Base-by-base conservation (phyloP, 2,888 invertebrate species). In the Cheilosia grossa region DNA sequence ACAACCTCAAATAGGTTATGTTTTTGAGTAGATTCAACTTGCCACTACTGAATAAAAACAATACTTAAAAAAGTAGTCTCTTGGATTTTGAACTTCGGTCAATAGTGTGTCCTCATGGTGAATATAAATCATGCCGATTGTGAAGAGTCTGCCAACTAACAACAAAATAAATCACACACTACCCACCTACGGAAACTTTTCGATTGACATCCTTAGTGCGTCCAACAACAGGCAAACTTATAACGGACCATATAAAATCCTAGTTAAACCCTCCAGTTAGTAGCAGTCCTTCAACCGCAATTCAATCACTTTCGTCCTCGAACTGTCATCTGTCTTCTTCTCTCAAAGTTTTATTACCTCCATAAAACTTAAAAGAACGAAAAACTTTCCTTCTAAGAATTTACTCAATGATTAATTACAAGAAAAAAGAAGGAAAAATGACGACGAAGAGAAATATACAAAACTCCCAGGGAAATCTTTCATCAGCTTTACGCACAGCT, bases 361-460 rank as follows among this genome's bases (percentile, higher is more conserved):
- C 61, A 73, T 78, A 37, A 72, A 82, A 78, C 58, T 66, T 67
- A 64, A 51, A 61, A 13, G 37, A 37, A 54, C 58, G 72, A 66
- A 61, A 70, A 70, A 70, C 63, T 72, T 72, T 53, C 66, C 78
- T 27, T 70, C 40, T 47, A 72, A 72, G 72, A 72, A 82, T 42
- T 61, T 61, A 63, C 72, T 78, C 73, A 82, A 78, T 78, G 82
- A 82, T 82, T 82, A 82, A 82, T 82, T 82, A 72, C 67, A 44
- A 72, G 51, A 24, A 66, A 44, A 66, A 61, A 17, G 17, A 53
- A 37, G 42, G 21, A 47, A 40, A 64, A 58, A 33, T 15, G 13
- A 30, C 17, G 24, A 56, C 15, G 19, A 73, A 63, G 37, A 79
- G 2, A 56, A 27, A 37, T 13, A 37, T 13, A 42, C 44, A 74